Conservation (phyloP, 2,797 vertebrate species). For the Cygnus olor region DNA sequence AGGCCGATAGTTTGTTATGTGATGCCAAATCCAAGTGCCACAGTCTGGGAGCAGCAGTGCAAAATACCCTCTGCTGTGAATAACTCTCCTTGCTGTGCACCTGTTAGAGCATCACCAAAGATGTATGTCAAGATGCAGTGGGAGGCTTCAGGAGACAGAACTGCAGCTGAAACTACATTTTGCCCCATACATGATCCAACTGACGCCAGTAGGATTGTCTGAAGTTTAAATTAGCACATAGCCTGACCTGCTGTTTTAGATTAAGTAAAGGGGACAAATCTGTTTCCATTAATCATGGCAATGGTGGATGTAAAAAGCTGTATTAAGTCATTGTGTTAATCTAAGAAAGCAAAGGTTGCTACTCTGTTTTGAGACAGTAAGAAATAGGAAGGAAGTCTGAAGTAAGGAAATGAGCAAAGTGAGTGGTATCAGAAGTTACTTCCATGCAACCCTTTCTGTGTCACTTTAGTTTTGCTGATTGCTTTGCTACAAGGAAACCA, state of each 20-base stretch:
- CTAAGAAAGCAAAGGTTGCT: slow-evolving; percentile 1
- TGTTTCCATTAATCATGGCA: not conserved
- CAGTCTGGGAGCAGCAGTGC: not conserved
- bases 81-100: not conserved
- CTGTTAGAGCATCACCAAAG: not conserved
- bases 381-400: not conserved
- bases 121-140: not conserved
- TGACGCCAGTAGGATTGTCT: not conserved
- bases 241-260: slow-evolving; percentile 15
- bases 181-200: not conserved
- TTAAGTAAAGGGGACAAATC: not conserved
- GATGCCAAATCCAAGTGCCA: not conserved
- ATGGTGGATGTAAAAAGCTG: not conserved
- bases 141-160: not conserved
- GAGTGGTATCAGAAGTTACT: not conserved
- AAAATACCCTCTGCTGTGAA: not conserved
- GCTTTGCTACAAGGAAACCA: not conserved
- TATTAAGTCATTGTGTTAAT: slow-evolving; percentile 7
- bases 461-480: not conserved
- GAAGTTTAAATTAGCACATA: slow-evolving; percentile 36
- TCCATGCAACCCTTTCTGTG: not conserved
- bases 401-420: not conserved
- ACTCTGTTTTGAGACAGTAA: not conserved
- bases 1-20: not conserved
- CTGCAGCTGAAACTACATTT: not conserved